phyloP scores from a whole-genome alignment of 1,140 invertebrate species.

The Leptopilina clavipes region DNA sequence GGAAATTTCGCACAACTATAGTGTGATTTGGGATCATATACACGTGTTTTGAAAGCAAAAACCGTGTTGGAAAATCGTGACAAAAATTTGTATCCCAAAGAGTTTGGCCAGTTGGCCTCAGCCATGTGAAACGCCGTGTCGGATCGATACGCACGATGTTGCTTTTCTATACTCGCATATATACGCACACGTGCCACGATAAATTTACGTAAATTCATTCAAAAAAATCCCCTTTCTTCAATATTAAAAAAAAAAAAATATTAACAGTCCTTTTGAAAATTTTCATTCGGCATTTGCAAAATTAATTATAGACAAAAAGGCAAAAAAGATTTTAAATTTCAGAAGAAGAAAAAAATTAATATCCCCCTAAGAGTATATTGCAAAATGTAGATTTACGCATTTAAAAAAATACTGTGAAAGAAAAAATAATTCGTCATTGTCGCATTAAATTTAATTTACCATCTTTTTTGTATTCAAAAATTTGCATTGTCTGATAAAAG shows the following conservation, averaged over 20 bases:
- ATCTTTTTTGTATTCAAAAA: too few relatives aligned
- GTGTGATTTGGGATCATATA: constrained; percentile 25
- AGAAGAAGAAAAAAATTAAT: too few relatives aligned
- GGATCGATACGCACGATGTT: constrained; percentile 33
- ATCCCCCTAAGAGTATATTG: too few relatives aligned
- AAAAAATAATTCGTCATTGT: too few relatives aligned
- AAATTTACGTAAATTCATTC: constrained; percentile 7
- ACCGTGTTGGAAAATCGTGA: constrained; percentile 26
- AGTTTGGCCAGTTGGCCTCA: background rate
- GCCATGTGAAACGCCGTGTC: background rate
- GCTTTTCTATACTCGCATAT: background rate
- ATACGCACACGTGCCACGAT: background rate
- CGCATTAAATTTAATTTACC: too few relatives aligned
- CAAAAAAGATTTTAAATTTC: too few relatives aligned
- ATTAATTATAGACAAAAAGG: too few relatives aligned
- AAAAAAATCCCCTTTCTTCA: constrained; percentile 27
- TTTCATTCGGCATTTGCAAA: too few relatives aligned
- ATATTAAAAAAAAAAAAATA: too few relatives aligned
- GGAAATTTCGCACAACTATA: background rate
- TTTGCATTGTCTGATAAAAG: constrained; percentile 39
- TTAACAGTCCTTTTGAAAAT: too few relatives aligned
- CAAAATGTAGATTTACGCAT: constrained; percentile 41
- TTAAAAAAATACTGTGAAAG: too few relatives aligned
- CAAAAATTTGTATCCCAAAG: constrained; percentile 42
- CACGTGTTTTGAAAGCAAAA: constrained; percentile 15